A percentile compares a stretch with the other conserved stretches of the same genome.
phyloP scores from a whole-genome alignment of 1,140 invertebrate species.

The Cephus cinctus region DNA sequence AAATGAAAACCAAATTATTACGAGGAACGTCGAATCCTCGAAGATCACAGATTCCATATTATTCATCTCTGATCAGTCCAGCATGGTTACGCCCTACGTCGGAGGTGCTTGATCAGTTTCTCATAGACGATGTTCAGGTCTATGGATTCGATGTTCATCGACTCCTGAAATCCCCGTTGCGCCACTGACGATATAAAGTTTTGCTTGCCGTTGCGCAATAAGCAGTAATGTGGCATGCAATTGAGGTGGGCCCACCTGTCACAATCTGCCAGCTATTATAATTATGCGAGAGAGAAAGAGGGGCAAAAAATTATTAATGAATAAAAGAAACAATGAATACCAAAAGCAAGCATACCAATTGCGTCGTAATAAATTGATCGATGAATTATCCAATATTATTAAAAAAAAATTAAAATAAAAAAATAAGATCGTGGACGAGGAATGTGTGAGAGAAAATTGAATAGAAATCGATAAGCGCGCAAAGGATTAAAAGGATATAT shows the following conservation, averaged over 20 bases:
- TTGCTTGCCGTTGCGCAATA: conserved; percentile 1
- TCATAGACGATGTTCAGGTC: no score
- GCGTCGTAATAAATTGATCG: neutral
- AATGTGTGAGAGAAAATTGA: neutral
- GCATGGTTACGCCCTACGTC: no score
- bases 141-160: no score
- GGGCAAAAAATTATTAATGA: neutral
- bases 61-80: no score
- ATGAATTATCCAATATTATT: conserved; percentile 2
- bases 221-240: conserved; percentile 3
- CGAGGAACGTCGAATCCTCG: no score
- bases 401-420: no score
- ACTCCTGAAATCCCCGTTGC: no score
- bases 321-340: neutral
- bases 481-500: no score
- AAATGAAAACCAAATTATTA: no score
- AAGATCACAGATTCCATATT: no score
- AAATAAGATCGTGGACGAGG: neutral
- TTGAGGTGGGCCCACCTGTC: neutral
- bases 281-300: neutral
- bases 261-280: conserved; percentile 7
- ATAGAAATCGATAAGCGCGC: no score
- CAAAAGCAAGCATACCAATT: conserved; percentile 7
- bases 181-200: neutral
- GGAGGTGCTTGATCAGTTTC: no score